phyloP scores from a whole-genome alignment of 2,797 vertebrate genomes.

The Lithobates pipiens region DNA sequence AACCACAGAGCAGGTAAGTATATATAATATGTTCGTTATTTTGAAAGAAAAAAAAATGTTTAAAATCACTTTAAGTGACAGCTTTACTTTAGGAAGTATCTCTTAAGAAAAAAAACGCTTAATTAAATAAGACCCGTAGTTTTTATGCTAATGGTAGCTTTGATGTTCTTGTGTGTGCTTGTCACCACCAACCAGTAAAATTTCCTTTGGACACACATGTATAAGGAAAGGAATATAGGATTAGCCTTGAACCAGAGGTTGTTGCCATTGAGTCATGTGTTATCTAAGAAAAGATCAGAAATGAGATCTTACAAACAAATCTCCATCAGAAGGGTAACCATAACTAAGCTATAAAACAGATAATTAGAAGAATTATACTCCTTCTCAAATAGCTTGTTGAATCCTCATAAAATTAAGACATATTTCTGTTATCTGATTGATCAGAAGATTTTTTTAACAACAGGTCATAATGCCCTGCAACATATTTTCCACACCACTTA shows the following conservation, averaged over 20 bases:
- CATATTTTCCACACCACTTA: not conserved
- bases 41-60: too few relatives aligned
- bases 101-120: too few relatives aligned
- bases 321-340: slow-evolving; percentile 33
- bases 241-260: slow-evolving; percentile 44
- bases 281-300: slow-evolving; percentile 45
- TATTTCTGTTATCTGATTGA: slow-evolving; percentile 44
- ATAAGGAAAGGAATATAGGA: not conserved
- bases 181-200: not conserved
- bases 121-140: too few relatives aligned
- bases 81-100: too few relatives aligned
- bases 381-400: not conserved
- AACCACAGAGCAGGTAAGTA: too few relatives aligned
- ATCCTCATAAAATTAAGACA: slow-evolving; percentile 34
- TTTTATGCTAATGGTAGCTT: too few relatives aligned
- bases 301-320: slow-evolving; percentile 46
- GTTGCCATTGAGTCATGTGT: slow-evolving; percentile 26
- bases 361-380: slow-evolving; percentile 5
- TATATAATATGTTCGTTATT: too few relatives aligned
- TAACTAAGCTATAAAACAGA: slow-evolving; percentile 51
- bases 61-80: too few relatives aligned
- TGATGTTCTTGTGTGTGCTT: too few relatives aligned
- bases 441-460: slow-evolving; percentile 19
- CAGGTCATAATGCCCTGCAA: not conserved
- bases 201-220: not conserved